phyloP scores from a whole-genome alignment of 2,888 invertebrate genomes.

The Copidosoma aretas region DNA sequence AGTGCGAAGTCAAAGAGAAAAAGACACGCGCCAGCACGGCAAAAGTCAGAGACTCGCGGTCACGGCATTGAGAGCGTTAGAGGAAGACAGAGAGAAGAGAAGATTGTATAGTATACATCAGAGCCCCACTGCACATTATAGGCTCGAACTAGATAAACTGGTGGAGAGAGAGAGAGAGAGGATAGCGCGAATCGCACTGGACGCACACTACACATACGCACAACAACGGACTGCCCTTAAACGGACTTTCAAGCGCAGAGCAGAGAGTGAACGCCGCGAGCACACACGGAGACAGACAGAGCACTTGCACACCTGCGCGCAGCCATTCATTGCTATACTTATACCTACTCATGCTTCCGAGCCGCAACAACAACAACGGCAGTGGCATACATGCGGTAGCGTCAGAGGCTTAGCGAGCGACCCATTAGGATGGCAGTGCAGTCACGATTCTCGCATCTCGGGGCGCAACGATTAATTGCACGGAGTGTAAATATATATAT shows the following conservation, averaged over 20 bases:
- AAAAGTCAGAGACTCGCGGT: conserved; percentile 27
- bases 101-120: neutral
- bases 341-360: too few species aligned
- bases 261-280: conserved; percentile 39
- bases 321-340: neutral
- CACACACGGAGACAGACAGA: neutral
- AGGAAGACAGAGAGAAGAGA: conserved; percentile 4
- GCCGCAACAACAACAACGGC: conserved; percentile 14
- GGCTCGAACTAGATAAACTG: too few species aligned
- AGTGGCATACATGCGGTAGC: conserved; percentile 12
- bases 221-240: conserved; percentile 26
- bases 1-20: neutral
- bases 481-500: too few species aligned
- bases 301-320: conserved; percentile 13
- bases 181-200: too few species aligned
- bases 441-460: conserved; percentile 28
- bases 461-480: conserved; percentile 22
- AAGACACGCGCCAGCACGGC: neutral
- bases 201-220: too few species aligned
- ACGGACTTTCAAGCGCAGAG: conserved; percentile 24
- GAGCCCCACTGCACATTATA: too few species aligned
- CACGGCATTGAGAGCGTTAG: conserved; percentile 22
- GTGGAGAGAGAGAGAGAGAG: too few species aligned
- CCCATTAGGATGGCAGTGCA: conserved; percentile 22
- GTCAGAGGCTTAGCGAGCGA: neutral